A percentile compares a stretch with the other conserved stretches of the same genome.
Evolutionary conservation across 2,797 vertebrate species (phyloP).

Genomic region (Poecilia velifera): DNA sequence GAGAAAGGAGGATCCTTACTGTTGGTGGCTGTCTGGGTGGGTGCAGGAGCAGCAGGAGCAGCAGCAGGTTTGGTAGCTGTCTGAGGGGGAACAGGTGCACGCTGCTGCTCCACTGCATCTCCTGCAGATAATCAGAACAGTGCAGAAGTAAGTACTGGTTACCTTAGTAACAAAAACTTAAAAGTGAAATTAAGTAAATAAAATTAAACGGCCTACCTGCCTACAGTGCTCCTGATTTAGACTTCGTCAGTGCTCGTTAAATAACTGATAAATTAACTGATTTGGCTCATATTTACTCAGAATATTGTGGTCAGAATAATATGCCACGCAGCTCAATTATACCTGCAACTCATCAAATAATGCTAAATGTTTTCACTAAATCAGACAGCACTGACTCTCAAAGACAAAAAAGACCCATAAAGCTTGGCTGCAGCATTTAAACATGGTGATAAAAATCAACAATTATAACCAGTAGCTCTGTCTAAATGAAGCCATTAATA

Average conservation of each 20-base stretch:
- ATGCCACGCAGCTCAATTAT: neutral
- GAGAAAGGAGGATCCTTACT: slow-evolving; percentile 54
- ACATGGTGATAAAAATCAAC: neutral
- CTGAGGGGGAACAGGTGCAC: slow-evolving; percentile 55
- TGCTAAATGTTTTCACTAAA: neutral
- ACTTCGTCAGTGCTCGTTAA: neutral
- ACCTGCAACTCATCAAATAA: neutral
- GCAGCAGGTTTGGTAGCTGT: slow-evolving; percentile 58
- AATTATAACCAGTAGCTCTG: neutral
- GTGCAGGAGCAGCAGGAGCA: slow-evolving; percentile 44
- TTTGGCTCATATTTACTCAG: neutral
- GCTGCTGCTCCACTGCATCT: slow-evolving; percentile 47
- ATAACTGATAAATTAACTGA: neutral
- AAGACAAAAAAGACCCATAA: neutral
- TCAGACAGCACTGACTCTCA: too few relatives aligned
- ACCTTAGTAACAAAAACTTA: neutral
- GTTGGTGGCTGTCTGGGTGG: slow-evolving; percentile 51
- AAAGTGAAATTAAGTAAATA: neutral
- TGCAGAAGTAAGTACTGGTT: neutral
- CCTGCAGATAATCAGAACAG: slow-evolving; percentile 52
- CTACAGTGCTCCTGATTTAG: neutral
- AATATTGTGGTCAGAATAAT: neutral
- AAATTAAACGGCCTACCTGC: neutral
- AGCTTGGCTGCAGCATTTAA: neutral
- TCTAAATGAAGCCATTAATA: neutral